A percentile compares a stretch with the other conserved stretches of the same genome.
phyloP scores from a whole-genome alignment of 2,888 invertebrate species.

The Slavum lentiscoides region DNA sequence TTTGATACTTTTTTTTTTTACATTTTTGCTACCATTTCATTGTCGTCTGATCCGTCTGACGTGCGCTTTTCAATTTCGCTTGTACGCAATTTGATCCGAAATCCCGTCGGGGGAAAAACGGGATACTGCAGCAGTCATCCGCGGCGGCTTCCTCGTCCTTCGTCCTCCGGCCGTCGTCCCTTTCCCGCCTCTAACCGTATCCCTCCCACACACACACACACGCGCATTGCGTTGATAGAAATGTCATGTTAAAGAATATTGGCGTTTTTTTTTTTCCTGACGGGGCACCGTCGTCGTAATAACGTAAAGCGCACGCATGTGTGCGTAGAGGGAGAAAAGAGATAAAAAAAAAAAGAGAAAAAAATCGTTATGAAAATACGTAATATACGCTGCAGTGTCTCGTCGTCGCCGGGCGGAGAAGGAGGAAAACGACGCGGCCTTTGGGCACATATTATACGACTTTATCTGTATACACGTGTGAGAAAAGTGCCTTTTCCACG shows the following conservation, averaged over 20 bases:
- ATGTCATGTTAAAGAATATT: conserved; percentile 42
- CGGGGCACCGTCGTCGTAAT: neutral
- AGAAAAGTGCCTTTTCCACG: too few species aligned
- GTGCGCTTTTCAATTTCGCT: conserved; percentile 29
- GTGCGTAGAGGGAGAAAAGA: neutral
- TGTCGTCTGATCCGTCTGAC: neutral
- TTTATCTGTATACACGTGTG: too few species aligned
- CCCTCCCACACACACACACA: too few species aligned
- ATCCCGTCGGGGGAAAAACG: conserved; percentile 32
- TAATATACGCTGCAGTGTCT: neutral
- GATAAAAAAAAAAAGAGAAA: neutral
- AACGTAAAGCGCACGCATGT: neutral
- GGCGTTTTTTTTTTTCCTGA: conserved; percentile 25
- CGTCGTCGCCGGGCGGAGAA: neutral
- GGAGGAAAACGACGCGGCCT: neutral
- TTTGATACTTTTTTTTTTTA: neutral
- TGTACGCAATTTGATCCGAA: conserved; percentile 33
- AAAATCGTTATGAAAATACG: conserved; percentile 8
- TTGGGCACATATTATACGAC: neutral
- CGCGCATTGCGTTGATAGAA: conserved; percentile 10
- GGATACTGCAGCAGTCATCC: neutral
- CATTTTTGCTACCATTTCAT: neutral
- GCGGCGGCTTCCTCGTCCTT: too few species aligned
- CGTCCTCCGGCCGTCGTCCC: too few species aligned
- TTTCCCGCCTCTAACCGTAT: too few species aligned